A percentile compares a stretch with the other conserved stretches of the same genome.
These are phyloP conservation scores for Ctenopoma multispine DNA, from an alignment of 2,797 vertebrate genomes.

Conservation along the genomic window DNA sequence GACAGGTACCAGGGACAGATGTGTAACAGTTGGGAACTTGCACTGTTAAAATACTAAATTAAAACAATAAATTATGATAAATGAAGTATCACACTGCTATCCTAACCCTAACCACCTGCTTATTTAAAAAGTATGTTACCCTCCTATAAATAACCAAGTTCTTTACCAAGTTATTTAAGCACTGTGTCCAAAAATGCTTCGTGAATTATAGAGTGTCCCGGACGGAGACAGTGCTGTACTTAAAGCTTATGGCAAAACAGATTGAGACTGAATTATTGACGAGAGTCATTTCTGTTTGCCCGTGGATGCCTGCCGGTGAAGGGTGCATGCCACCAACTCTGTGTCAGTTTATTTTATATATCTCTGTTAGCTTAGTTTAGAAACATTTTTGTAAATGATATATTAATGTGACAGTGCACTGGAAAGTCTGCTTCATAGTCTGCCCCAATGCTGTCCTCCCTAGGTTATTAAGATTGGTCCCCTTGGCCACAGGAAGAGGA, in stretches of 20 bases:
- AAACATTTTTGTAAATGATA: conserved; percentile 38
- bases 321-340: conserved; percentile 72
- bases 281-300: conserved; percentile 76
- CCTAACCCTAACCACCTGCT: not conserved
- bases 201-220: conserved; percentile 72
- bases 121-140: conserved; percentile 26
- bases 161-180: conserved; percentile 45
- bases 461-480: conserved; percentile 95
- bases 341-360: conserved; percentile 62
- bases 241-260: conserved; percentile 79
- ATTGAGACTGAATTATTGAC: conserved; percentile 84
- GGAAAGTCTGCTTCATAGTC: conserved; percentile 29
- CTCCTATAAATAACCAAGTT: conserved; percentile 25
- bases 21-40: not conserved
- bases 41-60: conserved; percentile 17
- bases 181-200: conserved; percentile 50
- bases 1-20: conserved; percentile 6
- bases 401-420: conserved; percentile 35
- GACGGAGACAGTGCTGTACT: conserved; percentile 70
- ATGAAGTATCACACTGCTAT: not conserved
- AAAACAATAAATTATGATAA: conserved; percentile 1
- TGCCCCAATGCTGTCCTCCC: conserved; percentile 25
- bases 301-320: conserved; percentile 66
- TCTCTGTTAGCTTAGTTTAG: conserved; percentile 58
- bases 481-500: conserved; percentile 95